These are phyloP conservation scores for Drosophila leonis DNA, from an alignment of 2,888 invertebrate genomes.

Conservation along the genomic window DNA sequence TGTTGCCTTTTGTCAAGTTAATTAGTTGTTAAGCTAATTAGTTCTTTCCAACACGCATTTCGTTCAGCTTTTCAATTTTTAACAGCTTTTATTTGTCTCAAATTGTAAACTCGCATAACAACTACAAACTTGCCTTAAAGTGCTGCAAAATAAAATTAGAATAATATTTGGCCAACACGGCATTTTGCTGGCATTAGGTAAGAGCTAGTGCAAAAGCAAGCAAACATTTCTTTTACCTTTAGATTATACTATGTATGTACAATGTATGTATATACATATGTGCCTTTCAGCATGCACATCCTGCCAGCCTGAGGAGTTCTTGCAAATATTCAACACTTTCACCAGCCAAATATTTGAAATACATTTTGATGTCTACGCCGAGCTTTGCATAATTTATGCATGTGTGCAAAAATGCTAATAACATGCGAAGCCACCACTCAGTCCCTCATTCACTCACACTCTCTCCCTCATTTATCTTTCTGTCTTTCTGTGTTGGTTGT, in stretches of 20 bases:
- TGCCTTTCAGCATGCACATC: constrained; percentile 1
- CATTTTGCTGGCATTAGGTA: constrained; percentile 22
- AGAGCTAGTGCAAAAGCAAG: constrained; percentile 17
- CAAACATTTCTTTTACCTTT: constrained; percentile 33
- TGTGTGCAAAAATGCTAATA: constrained; percentile 68
- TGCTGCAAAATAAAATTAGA: constrained; percentile 31
- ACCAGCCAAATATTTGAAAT: constrained; percentile 71
- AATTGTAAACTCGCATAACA: constrained; percentile 12
- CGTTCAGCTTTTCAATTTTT: background rate
- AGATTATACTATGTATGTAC: background rate
- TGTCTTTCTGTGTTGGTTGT: background rate
- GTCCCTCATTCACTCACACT: background rate
- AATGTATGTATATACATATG: constrained; percentile 5
- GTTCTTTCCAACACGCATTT: background rate
- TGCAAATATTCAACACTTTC: constrained; percentile 72
- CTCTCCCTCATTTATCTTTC: background rate
- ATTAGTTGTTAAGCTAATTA: background rate
- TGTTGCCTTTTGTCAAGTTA: background rate
- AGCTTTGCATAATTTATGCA: constrained; percentile 71
- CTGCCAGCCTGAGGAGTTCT: constrained; percentile 20
- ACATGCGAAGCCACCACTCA: constrained; percentile 30
- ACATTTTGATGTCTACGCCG: constrained; percentile 40
- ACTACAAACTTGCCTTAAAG: constrained; percentile 47
- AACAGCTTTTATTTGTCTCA: background rate
- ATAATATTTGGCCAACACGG: constrained; percentile 29